phyloP scores from a whole-genome alignment of 2,113 vertebrate species.

The Riparia riparia region DNA sequence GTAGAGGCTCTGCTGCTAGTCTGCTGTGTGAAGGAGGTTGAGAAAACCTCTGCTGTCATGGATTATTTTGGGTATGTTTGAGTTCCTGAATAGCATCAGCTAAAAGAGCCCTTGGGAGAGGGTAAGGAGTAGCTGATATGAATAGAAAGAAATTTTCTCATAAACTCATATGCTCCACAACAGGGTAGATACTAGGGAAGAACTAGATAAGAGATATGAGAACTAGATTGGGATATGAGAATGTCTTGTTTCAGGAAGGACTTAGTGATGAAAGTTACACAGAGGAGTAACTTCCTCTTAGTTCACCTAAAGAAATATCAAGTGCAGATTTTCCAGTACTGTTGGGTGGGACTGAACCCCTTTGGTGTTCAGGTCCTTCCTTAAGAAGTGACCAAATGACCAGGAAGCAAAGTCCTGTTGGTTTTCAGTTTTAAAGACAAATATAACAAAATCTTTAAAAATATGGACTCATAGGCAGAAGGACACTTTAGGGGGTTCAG shows the following conservation, averaged over 20 bases:
- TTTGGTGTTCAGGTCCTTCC: background rate
- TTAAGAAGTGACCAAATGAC: background rate
- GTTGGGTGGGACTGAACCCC: background rate
- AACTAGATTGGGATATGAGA: background rate
- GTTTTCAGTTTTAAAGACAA: background rate
- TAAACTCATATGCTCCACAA: background rate
- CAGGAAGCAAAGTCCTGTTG: fast-evolving
- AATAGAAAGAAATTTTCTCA: background rate
- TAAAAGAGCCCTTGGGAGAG: background rate
- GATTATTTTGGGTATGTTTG: background rate
- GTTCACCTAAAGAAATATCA: background rate
- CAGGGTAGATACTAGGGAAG: background rate
- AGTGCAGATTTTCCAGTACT: background rate
- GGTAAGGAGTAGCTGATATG: background rate
- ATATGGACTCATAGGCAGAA: background rate
- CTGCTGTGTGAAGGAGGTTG: background rate
- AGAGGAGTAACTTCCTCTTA: background rate
- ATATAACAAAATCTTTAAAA: background rate
- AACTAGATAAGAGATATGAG: background rate
- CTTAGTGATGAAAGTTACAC: background rate
- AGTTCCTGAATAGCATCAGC: background rate
- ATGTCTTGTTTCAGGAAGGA: background rate
- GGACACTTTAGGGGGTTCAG: background rate
- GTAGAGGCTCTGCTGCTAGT: background rate
- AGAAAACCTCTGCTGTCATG: background rate